phyloP scores from a whole-genome alignment of 2,888 invertebrate genomes.

The Campaea margaritaria region DNA sequence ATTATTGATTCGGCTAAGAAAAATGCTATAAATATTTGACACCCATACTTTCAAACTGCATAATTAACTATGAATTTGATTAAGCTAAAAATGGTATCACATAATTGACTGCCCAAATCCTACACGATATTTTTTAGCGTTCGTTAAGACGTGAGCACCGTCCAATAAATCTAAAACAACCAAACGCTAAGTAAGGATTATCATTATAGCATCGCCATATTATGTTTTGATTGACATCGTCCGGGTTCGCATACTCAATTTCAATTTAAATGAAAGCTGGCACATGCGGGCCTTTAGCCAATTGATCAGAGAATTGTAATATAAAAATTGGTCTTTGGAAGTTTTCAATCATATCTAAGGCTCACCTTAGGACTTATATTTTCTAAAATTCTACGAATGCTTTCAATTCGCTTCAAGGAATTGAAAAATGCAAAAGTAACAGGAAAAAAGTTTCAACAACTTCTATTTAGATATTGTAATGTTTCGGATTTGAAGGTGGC shows the following conservation, averaged over 20 bases:
- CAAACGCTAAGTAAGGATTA: slow-evolving; percentile 26
- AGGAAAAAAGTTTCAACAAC: no score
- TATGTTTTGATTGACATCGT: slow-evolving; percentile 39
- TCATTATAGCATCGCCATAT: slow-evolving; percentile 37
- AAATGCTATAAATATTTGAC: neutral
- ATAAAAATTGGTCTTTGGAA: neutral
- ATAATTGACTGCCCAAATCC: slow-evolving; percentile 22
- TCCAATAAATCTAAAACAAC: slow-evolving; percentile 18
- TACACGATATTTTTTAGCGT: slow-evolving; percentile 24
- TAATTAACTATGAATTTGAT: slow-evolving; percentile 24
- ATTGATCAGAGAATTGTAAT: slow-evolving; percentile 17
- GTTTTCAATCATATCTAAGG: neutral
- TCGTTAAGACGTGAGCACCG: slow-evolving; percentile 26
- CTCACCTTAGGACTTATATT: neutral
- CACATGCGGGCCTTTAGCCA: slow-evolving; percentile 19
- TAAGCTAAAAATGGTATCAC: slow-evolving; percentile 20
- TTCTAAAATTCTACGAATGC: neutral
- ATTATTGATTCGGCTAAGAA: neutral
- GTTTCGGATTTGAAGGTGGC: no score
- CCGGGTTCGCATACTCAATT: slow-evolving; percentile 44
- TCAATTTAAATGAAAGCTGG: slow-evolving; percentile 40
- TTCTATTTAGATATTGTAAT: no score
- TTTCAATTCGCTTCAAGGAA: neutral
- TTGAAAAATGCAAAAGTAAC: no score
- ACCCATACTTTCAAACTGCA: slow-evolving; percentile 3